Conservation (phyloP, 2,113 vertebrate species). For the Gambusia affinis region DNA sequence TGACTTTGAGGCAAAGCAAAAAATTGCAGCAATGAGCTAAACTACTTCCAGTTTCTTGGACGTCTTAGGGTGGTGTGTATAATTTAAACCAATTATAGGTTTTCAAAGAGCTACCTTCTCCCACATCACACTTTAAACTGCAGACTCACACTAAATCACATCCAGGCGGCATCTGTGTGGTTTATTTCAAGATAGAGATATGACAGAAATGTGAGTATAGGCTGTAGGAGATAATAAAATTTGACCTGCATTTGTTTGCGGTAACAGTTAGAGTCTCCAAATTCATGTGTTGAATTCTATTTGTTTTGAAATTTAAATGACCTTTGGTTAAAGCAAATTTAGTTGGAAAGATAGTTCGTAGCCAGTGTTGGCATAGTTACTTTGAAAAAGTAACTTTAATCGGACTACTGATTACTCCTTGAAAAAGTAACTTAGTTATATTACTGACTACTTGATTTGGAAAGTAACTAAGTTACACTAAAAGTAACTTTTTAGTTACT, state of each 20-base stretch:
- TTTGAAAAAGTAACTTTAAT: too few relatives aligned
- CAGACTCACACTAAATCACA: slow-evolving; percentile 17
- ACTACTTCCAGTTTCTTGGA: slow-evolving; percentile 34
- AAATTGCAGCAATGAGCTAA: slow-evolving; percentile 39
- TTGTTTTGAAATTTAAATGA: background rate
- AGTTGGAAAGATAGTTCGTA: background rate
- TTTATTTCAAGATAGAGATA: slow-evolving; percentile 18
- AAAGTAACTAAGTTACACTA: too few relatives aligned
- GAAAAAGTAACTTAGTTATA: too few relatives aligned
- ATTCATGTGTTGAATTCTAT: slow-evolving; percentile 25
- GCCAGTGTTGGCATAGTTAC: too few relatives aligned
- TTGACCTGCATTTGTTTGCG: slow-evolving; percentile 30
- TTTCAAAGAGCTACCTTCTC: slow-evolving; percentile 40
- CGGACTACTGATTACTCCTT: too few relatives aligned
- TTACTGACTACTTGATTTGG: too few relatives aligned
- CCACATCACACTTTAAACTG: slow-evolving; percentile 40
- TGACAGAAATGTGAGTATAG: slow-evolving; percentile 30
- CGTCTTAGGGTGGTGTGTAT: slow-evolving; percentile 19
- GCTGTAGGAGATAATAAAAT: slow-evolving; percentile 12
- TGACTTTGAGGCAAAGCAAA: slow-evolving; percentile 18
- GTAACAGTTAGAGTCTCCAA: background rate
- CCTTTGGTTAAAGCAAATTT: background rate
- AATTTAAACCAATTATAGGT: slow-evolving; percentile 56
- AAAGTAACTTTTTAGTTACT: too few relatives aligned
- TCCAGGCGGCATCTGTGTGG: background rate